Conservation (phyloP, 2,797 vertebrate species). For the Sebastes vulpes region DNA sequence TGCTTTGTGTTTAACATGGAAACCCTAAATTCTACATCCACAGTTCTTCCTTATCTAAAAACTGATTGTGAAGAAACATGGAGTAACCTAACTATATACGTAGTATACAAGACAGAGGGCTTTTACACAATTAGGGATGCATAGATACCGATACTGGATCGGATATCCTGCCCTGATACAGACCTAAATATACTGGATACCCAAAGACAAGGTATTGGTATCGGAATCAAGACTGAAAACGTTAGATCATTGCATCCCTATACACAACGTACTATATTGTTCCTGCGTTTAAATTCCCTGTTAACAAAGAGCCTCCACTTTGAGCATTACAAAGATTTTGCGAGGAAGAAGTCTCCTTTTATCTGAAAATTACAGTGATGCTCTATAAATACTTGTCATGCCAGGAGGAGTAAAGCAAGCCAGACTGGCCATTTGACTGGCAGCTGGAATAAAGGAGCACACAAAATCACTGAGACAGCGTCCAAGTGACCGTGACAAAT, state of each 20-base stretch:
- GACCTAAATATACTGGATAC: not conserved
- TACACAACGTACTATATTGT: not conserved
- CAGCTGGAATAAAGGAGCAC: constrained; percentile 61
- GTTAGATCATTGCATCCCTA: not conserved
- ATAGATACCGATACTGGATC: not conserved
- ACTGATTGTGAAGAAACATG: not conserved
- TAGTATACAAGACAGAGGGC: not conserved
- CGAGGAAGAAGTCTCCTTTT: constrained; percentile 16
- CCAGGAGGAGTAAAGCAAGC: constrained; percentile 37
- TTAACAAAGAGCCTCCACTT: constrained; percentile 1
- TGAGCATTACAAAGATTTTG: constrained; percentile 20
- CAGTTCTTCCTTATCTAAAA: not conserved
- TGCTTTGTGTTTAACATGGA: not conserved
- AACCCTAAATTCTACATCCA: not conserved
- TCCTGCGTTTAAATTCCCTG: not conserved
- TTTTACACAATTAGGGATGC: not conserved
- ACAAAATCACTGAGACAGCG: constrained; percentile 41
- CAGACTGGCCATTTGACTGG: constrained; percentile 57
- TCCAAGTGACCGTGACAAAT: constrained; percentile 77
- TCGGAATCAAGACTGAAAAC: not conserved
- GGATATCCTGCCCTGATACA: not conserved
- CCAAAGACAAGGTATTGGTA: not conserved
- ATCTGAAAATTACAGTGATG: constrained; percentile 47
- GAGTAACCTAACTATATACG: not conserved
- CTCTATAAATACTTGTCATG: constrained; percentile 39